A percentile compares a stretch with the other conserved stretches of the same genome.
These are phyloP conservation scores for Drosophila nannoptera DNA, from an alignment of 1,140 invertebrate species.

Conservation along the genomic window DNA sequence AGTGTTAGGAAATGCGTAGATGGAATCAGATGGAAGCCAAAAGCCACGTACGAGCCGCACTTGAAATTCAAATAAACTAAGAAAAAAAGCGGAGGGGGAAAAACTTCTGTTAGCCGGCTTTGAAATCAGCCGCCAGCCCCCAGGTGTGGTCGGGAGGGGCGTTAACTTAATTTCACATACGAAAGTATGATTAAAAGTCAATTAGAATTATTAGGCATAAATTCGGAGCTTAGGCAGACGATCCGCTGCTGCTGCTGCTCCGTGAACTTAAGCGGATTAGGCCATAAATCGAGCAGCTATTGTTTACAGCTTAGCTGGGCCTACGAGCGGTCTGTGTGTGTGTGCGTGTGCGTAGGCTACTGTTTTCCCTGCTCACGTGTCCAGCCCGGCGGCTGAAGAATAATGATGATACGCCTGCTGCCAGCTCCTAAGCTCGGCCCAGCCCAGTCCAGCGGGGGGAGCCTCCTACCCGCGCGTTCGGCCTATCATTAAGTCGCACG, in stretches of 20 bases:
- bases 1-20: constrained; percentile 16
- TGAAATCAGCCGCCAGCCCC: constrained; percentile 41
- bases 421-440: constrained; percentile 8
- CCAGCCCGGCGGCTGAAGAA: constrained; percentile 24
- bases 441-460: neutral
- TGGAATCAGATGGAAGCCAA: neutral
- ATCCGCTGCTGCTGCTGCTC: neutral
- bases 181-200: constrained; percentile 44
- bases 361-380: constrained; percentile 22
- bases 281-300: constrained; percentile 32
- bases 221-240: constrained; percentile 13
- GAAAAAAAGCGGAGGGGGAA: no score
- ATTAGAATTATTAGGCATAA: constrained; percentile 48
- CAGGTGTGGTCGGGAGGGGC: neutral
- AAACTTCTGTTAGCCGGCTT: constrained; percentile 10
- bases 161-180: constrained; percentile 15
- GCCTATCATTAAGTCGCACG: constrained; percentile 43
- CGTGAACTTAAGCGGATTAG: constrained; percentile 39
- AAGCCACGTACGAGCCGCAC: neutral
- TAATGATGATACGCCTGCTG: constrained; percentile 52
- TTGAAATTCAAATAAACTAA: constrained; percentile 7
- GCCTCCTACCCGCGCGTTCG: no score
- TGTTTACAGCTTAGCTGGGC: constrained; percentile 47
- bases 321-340: constrained; percentile 11
- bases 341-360: constrained; percentile 21